Evolutionary conservation across 2,888 invertebrate genomes (phyloP), one percentile per base, ranked within the genome.

Genomic region (Heterodera filipjevi): DNA sequence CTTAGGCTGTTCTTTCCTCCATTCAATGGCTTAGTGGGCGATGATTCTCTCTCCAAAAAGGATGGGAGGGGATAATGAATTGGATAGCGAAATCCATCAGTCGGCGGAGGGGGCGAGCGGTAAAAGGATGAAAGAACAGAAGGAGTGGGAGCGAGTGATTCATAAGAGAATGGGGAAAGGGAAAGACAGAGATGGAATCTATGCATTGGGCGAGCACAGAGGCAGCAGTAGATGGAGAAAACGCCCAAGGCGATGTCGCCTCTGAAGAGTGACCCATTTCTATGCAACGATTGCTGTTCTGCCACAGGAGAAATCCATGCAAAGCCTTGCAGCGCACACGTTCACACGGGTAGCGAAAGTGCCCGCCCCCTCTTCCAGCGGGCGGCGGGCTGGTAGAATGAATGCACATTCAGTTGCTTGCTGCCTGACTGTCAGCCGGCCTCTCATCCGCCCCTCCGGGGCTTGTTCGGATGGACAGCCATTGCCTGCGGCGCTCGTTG

Each of bases 321-420:
- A 8, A 27, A 59, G 10, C 59, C 59, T 27, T 27, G 22, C 53
- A 0, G 22, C 53, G n/a, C 27, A 59, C 59, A 59, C 59, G 59
- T 59, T 59, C 59, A 27, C 59, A n/a, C n/a, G 59, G 27, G 59
- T 19, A 49, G 49, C 49, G 49, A 59, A 59, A 59, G 59, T 59
- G 59, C 27, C 59, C 59, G 59, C 59, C 59, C 59, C n/a, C 27
- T n/a, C n/a, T 10, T 59, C 27, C 59, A 59, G n/a, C 59, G 10
- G n/a, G 59, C 59, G 27, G 27, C 12, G 59, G 59, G 59, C 59
- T 59, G 59, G 53, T 59, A n/a, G 59, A 59, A 59, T 59, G 59
- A 59, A 59, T 59, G 39, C 39, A 12, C 12, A 39, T 39, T 39
- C 12, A 27, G 59, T 59, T 59, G 59, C 59, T 22, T 22, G 49